These are phyloP conservation scores for Sceloporus tristichus DNA, from an alignment of 2,113 vertebrate genomes.

Conservation along the genomic window DNA sequence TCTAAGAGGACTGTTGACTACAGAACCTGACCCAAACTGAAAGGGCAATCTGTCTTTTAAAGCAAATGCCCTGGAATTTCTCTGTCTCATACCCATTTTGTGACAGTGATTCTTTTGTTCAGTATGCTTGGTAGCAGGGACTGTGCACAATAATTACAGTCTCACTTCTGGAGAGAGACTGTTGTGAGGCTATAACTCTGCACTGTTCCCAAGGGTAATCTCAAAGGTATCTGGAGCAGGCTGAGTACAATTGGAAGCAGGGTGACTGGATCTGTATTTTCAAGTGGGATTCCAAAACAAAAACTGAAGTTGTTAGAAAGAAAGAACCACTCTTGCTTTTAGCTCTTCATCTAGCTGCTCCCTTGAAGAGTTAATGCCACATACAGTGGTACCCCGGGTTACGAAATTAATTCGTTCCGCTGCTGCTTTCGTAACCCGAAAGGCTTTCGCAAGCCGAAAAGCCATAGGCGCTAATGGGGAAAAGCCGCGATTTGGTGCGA, in stretches of 20 bases:
- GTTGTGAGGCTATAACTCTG: constrained; percentile 22
- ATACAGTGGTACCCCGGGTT: no score
- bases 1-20: not conserved
- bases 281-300: not conserved
- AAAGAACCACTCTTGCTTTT: not conserved
- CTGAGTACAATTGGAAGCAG: constrained; percentile 31
- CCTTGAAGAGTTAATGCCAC: no score
- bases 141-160: not conserved
- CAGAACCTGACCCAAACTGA: constrained; percentile 34
- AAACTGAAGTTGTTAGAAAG: not conserved
- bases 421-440: no score
- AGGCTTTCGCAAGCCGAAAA: no score
- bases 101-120: constrained; percentile 5
- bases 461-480: no score
- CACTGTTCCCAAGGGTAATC: not conserved
- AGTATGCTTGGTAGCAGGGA: not conserved
- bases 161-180: not conserved
- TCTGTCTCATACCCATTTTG: not conserved
- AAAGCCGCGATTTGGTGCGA: no score
- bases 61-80: constrained; percentile 9
- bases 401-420: no score
- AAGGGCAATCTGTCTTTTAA: constrained; percentile 3
- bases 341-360: not conserved
- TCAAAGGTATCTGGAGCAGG: constrained; percentile 24
- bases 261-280: not conserved